Percentiles rank a stretch among this genome's conserved stretches.
These are phyloP conservation scores for Pangasianodon gigas DNA, from an alignment of 2,113 vertebrate species.

Conservation along the genomic window DNA sequence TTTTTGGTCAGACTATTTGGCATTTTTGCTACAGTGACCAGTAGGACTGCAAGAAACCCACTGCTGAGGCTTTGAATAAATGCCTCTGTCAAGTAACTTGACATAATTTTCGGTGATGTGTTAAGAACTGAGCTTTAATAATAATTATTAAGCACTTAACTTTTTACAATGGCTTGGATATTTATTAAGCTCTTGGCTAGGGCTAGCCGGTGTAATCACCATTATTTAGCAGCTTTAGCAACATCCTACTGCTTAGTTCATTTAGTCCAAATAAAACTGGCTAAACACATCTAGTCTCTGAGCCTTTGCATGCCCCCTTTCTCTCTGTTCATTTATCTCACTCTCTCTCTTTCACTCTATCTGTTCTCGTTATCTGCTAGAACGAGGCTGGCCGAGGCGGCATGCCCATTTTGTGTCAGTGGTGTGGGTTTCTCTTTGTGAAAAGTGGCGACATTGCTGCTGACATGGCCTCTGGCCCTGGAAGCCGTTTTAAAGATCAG, in stretches of 20 bases:
- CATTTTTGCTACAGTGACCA: too few species aligned
- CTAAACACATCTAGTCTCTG: not conserved
- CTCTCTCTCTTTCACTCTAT: not conserved
- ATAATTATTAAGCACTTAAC: not conserved
- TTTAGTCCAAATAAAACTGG: not conserved
- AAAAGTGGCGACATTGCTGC: slow-evolving; percentile 51
- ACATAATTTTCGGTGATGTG: not conserved
- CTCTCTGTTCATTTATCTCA: not conserved
- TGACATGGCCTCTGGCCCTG: slow-evolving; percentile 15
- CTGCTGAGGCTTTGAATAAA: too few species aligned
- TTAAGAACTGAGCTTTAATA: not conserved
- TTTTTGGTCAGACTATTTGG: too few species aligned
- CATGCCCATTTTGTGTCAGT: not conserved
- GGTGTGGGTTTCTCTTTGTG: slow-evolving; percentile 40
- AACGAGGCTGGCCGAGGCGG: not conserved
- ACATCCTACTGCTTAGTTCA: not conserved
- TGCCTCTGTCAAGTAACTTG: too few species aligned
- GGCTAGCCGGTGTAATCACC: too few species aligned
- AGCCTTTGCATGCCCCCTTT: not conserved
- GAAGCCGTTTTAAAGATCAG: slow-evolving; percentile 4
- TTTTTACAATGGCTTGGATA: not conserved
- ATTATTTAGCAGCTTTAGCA: not conserved
- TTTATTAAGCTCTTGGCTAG: too few species aligned
- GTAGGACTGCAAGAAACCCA: too few species aligned
- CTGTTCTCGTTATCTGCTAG: not conserved